Conservation (phyloP, 37 sponge, comb jelly and placozoan species). For the Geodia barretti region DNA sequence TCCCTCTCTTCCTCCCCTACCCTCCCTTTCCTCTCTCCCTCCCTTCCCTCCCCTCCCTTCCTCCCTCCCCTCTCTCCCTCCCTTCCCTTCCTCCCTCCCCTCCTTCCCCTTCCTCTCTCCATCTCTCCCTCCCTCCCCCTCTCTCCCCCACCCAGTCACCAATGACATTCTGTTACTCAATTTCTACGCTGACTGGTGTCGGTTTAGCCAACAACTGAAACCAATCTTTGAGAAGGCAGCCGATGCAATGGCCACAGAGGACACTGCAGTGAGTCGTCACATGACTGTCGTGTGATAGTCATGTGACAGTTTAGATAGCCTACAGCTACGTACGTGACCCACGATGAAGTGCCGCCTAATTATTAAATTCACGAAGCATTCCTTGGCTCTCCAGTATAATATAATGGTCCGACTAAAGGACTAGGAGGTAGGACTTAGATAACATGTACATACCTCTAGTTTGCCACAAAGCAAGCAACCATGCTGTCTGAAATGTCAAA, state of each 20-base stretch:
- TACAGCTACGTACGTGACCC: neutral
- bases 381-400: too few relatives aligned
- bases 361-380: too few relatives aligned
- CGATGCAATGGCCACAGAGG: constrained; percentile 34
- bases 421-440: too few relatives aligned
- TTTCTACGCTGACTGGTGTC: constrained; percentile 98
- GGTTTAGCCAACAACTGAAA: constrained; percentile 92
- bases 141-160: constrained; percentile 13
- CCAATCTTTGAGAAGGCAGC: constrained; percentile 96
- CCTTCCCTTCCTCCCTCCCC: neutral
- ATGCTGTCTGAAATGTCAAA: too few relatives aligned
- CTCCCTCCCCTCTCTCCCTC: neutral
- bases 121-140: neutral
- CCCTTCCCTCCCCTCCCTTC: neutral
- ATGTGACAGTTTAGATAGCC: neutral
- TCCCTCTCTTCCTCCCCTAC: neutral
- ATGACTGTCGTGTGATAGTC: neutral
- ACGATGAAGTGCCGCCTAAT: too few relatives aligned
- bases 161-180: constrained; percentile 67
- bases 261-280: neutral
- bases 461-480: too few relatives aligned
- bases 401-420: too few relatives aligned
- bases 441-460: too few relatives aligned
- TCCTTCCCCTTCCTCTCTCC: neutral
- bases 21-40: neutral